Evolutionary conservation across 2,888 invertebrate species (phyloP).

Genomic region (Aleiodes leptofemur): DNA sequence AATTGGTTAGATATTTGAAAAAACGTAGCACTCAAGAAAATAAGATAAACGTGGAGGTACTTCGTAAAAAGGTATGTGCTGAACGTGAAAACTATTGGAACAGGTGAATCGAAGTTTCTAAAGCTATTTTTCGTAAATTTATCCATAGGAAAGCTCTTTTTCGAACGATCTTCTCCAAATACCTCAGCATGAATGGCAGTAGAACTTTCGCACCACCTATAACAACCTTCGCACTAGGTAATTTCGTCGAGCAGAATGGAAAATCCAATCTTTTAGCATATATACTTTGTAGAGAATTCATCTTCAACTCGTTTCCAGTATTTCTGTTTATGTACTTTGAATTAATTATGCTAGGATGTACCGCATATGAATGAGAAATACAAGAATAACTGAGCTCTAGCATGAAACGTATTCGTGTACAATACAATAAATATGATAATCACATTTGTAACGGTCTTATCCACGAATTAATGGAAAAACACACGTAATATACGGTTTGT

Average conservation of each 20-base stretch:
- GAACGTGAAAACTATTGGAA: slow-evolving; percentile 26
- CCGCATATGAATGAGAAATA: slow-evolving; percentile 6
- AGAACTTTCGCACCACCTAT: slow-evolving; percentile 14
- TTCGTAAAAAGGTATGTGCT: slow-evolving; percentile 49
- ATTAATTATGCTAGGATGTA: not conserved
- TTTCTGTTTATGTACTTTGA: not conserved
- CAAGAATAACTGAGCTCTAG: slow-evolving; percentile 12
- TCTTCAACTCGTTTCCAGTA: not conserved
- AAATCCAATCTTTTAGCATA: not conserved
- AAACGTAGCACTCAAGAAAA: slow-evolving; percentile 57
- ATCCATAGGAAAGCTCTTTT: not conserved
- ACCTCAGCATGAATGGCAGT: not conserved
- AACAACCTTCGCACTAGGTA: not conserved
- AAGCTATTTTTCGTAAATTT: slow-evolving; percentile 15
- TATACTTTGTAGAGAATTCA: not conserved
- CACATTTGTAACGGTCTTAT: slow-evolving; percentile 9
- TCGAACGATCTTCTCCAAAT: slow-evolving; percentile 1
- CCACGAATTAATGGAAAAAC: not conserved
- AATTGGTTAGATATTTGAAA: slow-evolving; percentile 26
- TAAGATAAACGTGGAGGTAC: slow-evolving; percentile 58
- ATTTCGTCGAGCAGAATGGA: slow-evolving; percentile 6
- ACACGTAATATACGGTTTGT: too few species aligned
- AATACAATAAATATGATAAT: slow-evolving; percentile 18
- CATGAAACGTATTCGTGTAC: slow-evolving; percentile 16
- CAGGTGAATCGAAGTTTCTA: slow-evolving; percentile 36